Evolutionary conservation across 2,797 vertebrate species (phyloP).

Genomic region (Staurois parvus): DNA sequence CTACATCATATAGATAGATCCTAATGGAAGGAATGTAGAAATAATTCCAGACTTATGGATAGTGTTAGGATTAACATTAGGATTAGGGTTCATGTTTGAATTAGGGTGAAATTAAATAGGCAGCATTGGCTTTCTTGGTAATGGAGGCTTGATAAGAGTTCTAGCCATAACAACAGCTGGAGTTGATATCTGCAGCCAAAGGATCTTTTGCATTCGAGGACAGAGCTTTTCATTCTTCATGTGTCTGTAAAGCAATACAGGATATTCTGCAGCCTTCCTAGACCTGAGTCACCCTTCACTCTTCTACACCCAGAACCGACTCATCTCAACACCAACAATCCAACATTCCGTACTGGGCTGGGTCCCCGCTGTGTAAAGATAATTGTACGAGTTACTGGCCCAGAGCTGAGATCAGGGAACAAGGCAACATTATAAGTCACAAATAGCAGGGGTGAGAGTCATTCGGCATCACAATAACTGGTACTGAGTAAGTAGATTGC

Average conservation of each 20-base stretch:
- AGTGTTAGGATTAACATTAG: not conserved
- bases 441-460: too few relatives aligned
- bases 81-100: not conserved
- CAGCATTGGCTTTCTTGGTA: not conserved
- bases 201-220: slow-evolving; percentile 2
- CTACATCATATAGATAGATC: not conserved
- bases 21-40: not conserved
- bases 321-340: slow-evolving; percentile 4
- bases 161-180: slow-evolving; percentile 51
- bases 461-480: too few relatives aligned
- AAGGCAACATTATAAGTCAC: too few relatives aligned
- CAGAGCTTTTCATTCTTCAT: not conserved
- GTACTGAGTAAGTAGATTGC: too few relatives aligned
- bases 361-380: not conserved
- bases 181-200: slow-evolving; percentile 5
- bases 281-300: slow-evolving; percentile 3
- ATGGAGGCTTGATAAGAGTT: not conserved
- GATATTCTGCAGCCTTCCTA: slow-evolving; percentile 16
- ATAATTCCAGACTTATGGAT: too few relatives aligned
- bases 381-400: not conserved
- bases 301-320: not conserved
- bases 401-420: not conserved
- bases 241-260: slow-evolving; percentile 28
- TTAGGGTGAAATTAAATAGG: not conserved
- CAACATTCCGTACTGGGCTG: not conserved